A percentile compares a stretch with the other conserved stretches of the same genome.
These are phyloP conservation scores for Strigamia crassipes DNA, from an alignment of 2,888 invertebrate species.

Conservation along the genomic window DNA sequence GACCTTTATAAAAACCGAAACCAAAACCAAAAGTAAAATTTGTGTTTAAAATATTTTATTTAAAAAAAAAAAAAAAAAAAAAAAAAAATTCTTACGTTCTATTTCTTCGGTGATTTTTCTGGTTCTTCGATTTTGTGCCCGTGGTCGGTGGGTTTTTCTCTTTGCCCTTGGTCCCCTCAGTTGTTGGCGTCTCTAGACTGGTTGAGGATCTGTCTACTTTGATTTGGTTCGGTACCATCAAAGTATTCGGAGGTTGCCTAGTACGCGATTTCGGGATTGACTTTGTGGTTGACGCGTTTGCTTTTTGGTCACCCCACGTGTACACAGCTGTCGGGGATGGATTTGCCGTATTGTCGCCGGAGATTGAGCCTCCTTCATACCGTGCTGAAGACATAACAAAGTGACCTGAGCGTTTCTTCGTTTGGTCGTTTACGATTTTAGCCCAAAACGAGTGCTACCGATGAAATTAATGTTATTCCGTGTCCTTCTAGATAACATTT, in stretches of 20 bases:
- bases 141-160: not conserved
- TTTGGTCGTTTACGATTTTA: not conserved
- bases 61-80: too few species aligned
- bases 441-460: not conserved
- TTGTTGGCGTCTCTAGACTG: not conserved
- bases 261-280: not conserved
- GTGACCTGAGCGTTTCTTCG: not conserved
- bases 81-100: not conserved
- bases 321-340: not conserved
- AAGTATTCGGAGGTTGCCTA: slow-evolving; percentile 11
- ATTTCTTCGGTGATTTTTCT: slow-evolving; percentile 7
- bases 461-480: not conserved
- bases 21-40: not conserved
- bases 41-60: too few species aligned
- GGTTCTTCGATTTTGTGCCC: not conserved
- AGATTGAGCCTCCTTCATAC: not conserved
- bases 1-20: not conserved
- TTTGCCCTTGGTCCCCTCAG: not conserved
- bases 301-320: not conserved
- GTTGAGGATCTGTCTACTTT: slow-evolving; percentile 7
- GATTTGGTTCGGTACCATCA: slow-evolving; percentile 2
- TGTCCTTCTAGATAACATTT: not conserved
- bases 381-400: not conserved
- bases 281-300: not conserved
- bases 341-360: not conserved